Evolutionary conservation across 2,888 invertebrate genomes (phyloP).

Genomic region (Proisotoma minuta): DNA sequence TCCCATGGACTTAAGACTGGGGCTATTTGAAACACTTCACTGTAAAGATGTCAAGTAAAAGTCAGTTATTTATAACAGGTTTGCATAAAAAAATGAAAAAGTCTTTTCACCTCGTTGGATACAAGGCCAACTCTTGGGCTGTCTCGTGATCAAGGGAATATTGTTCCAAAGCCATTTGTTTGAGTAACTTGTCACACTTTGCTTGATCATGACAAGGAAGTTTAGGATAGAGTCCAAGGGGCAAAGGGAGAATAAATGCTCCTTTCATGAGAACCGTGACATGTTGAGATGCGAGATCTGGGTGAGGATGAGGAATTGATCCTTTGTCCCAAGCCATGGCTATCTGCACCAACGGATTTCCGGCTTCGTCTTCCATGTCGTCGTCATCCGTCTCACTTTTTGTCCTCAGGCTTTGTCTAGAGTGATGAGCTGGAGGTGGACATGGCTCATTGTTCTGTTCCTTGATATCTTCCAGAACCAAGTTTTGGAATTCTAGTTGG

Average conservation of each 20-base stretch:
- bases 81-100: no score
- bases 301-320: neutral
- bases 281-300: neutral
- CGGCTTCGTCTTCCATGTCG: neutral
- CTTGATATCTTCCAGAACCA: neutral
- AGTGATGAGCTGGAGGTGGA: neutral
- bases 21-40: neutral
- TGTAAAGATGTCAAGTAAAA: neutral
- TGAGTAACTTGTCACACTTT: neutral
- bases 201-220: neutral
- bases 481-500: neutral
- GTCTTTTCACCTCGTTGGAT: no score
- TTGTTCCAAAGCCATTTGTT: neutral
- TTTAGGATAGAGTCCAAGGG: neutral
- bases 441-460: neutral
- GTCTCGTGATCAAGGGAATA: neutral
- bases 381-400: neutral
- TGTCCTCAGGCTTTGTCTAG: neutral
- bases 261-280: neutral
- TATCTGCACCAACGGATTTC: neutral
- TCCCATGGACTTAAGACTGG: slow-evolving; percentile 3
- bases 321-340: slow-evolving; percentile 1
- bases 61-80: no score
- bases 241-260: neutral
- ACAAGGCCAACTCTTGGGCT: no score